Conservation (phyloP, 2,888 invertebrate species). For the Blomia tropicalis region DNA sequence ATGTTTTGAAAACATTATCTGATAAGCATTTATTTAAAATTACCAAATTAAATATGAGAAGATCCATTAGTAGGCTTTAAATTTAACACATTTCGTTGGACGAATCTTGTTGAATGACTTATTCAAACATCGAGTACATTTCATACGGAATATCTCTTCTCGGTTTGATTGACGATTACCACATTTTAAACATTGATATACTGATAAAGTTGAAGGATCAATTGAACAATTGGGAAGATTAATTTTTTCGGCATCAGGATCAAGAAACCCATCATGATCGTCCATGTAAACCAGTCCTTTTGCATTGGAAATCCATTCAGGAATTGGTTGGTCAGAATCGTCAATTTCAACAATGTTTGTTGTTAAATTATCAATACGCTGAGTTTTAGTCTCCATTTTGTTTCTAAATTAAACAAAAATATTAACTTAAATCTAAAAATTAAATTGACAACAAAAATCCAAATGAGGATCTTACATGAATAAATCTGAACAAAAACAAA, state of each 20-base stretch:
- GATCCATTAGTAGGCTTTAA: slow-evolving; percentile 4
- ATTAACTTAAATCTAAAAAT: too few relatives aligned
- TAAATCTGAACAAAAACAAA: too few relatives aligned
- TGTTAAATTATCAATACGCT: too few relatives aligned
- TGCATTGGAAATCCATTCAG: not conserved
- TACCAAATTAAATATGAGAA: too few relatives aligned
- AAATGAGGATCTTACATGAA: too few relatives aligned
- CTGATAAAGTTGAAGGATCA: not conserved
- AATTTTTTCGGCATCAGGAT: slow-evolving; percentile 3
- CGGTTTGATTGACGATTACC: not conserved
- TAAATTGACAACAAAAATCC: too few relatives aligned
- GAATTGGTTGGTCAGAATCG: not conserved
- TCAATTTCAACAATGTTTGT: not conserved
- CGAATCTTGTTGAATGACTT: slow-evolving; percentile 10
- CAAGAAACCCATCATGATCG: not conserved
- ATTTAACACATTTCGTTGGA: slow-evolving; percentile 7
- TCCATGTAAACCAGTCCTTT: not conserved
- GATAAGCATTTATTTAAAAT: not conserved
- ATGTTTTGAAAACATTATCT: not conserved
- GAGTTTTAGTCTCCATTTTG: too few relatives aligned
- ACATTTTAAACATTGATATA: slow-evolving; percentile 12
- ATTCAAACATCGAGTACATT: slow-evolving; percentile 8
- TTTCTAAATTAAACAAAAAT: too few relatives aligned
- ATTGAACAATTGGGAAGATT: not conserved
- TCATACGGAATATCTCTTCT: slow-evolving; percentile 1